Conservation (phyloP, 2,113 vertebrate genomes). For the Elgaria multicarinata region DNA sequence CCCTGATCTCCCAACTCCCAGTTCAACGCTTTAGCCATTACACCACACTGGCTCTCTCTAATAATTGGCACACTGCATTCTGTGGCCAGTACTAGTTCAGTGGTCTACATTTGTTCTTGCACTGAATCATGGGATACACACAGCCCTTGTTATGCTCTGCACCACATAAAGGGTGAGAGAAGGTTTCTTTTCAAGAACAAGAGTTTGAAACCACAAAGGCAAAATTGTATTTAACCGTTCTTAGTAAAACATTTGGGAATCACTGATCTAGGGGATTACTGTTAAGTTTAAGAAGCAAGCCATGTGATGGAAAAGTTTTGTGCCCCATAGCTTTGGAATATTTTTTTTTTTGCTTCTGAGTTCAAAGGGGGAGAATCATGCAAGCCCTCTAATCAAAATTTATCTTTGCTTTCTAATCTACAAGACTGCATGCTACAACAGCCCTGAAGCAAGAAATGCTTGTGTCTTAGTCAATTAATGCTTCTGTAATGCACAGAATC, state of each 20-base stretch:
- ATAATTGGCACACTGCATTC: not conserved
- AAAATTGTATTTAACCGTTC: not conserved
- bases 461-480: not conserved
- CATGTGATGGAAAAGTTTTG: not conserved
- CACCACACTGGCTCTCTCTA: no score
- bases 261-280: not conserved
- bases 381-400: not conserved
- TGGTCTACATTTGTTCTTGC: not conserved
- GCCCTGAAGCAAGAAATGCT: not conserved
- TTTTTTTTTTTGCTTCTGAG: not conserved
- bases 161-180: not conserved
- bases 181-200: not conserved
- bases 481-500: not conserved
- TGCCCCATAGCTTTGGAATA: not conserved
- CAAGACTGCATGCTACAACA: not conserved
- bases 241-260: not conserved
- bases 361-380: not conserved
- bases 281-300: not conserved
- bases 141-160: not conserved
- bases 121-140: not conserved
- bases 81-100: not conserved
- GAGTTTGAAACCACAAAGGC: not conserved
- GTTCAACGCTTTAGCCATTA: no score
- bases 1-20: no score
- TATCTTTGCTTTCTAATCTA: slow-evolving; percentile 3